Conservation (phyloP, 2,113 vertebrate genomes). For the Chinchilla lanigera region DNA sequence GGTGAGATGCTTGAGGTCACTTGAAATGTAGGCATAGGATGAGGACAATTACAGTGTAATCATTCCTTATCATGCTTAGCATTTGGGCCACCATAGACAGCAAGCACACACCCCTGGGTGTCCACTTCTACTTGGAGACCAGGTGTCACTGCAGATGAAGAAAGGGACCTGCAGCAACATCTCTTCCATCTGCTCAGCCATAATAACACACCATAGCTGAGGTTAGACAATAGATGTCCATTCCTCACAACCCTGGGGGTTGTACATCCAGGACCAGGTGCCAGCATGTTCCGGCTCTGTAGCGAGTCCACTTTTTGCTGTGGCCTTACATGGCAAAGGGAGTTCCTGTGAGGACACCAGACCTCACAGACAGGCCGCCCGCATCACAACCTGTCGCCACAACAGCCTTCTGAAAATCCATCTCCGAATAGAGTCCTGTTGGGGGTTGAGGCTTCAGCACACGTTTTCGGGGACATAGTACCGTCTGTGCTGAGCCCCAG, state of each 20-base stretch:
- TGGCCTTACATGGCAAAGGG: not conserved
- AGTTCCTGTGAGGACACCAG: not conserved
- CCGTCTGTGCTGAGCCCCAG: not conserved
- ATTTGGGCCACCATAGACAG: no score
- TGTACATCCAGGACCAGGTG: not conserved
- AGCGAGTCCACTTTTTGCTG: not conserved
- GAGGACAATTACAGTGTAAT: accelerated
- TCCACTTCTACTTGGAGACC: not conserved
- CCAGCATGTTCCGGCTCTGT: not conserved
- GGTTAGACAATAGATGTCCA: not conserved
- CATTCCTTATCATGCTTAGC: not conserved
- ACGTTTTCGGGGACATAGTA: not conserved
- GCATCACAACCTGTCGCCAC: no score
- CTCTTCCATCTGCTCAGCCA: not conserved
- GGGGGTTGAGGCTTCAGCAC: not conserved
- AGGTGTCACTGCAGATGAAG: not conserved
- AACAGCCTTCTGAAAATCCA: no score
- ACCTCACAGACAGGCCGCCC: no score
- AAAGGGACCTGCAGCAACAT: not conserved
- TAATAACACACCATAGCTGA: not conserved
- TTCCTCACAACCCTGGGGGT: not conserved
- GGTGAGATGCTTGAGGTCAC: not conserved
- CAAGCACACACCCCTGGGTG: accelerated
- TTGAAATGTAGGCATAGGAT: not conserved
- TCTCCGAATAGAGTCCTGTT: not conserved